Evolutionary conservation across 1,140 invertebrate species (phyloP).

Genomic region (Epicauta chinensis): DNA sequence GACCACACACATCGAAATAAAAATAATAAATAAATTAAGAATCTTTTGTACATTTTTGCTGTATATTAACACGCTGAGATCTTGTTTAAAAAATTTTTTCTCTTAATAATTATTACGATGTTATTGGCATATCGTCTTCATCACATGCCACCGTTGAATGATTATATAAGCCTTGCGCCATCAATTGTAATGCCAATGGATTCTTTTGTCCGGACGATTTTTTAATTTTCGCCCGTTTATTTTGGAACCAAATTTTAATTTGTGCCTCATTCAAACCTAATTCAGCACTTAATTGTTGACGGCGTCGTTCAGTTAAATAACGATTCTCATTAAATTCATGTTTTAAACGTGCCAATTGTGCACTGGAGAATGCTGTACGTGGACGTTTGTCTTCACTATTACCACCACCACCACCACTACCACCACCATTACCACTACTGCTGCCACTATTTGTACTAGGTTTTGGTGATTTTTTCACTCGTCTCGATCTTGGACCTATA

Average conservation of each 20-base stretch:
- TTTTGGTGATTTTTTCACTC: constrained; percentile 62
- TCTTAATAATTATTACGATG: not conserved
- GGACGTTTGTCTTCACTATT: constrained; percentile 95
- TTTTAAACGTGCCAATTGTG: constrained; percentile 88
- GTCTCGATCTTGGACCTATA: constrained; percentile 82
- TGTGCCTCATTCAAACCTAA: constrained; percentile 88
- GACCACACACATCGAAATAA: not conserved
- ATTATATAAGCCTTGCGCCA: constrained; percentile 88
- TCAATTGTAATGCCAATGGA: constrained; percentile 78
- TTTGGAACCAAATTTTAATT: constrained; percentile 96
- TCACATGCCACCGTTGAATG: constrained; percentile 75
- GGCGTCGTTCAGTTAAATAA: constrained; percentile 83
- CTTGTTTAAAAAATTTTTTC: too few species aligned
- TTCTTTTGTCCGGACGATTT: constrained; percentile 79
- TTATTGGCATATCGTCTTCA: constrained; percentile 56
- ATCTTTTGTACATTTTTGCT: constrained; percentile 7
- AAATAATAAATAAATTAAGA: constrained; percentile 9
- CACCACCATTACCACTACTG: too few species aligned
- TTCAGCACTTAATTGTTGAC: constrained; percentile 80
- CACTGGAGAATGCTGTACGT: constrained; percentile 92
- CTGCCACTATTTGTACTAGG: too few species aligned
- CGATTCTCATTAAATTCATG: constrained; percentile 86
- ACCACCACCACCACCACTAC: too few species aligned
- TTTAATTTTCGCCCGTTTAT: constrained; percentile 93
- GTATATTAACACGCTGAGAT: not conserved